Percentiles rank a stretch among this genome's conserved stretches.
These are phyloP conservation scores for Xanthorhoe designata DNA, from an alignment of 2,888 invertebrate species.

Conservation along the genomic window DNA sequence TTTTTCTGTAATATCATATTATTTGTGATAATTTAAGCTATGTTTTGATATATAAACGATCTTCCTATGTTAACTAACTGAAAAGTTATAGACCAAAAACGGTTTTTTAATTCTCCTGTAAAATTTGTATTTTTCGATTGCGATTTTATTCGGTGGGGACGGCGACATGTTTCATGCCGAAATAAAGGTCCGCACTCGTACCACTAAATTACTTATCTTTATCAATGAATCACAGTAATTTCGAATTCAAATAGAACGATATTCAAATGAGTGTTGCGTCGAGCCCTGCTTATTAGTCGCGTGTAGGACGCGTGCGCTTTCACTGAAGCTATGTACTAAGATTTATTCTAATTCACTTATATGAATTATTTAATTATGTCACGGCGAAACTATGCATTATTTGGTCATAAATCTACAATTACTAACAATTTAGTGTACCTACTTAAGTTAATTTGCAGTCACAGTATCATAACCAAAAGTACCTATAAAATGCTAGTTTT, in stretches of 20 bases:
- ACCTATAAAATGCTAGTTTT: not conserved
- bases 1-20: no score
- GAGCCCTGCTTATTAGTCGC: constrained; percentile 56
- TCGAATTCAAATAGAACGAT: constrained; percentile 70
- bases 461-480: not conserved
- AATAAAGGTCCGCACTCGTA: constrained; percentile 9
- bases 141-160: no score
- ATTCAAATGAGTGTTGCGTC: constrained; percentile 72
- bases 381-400: not conserved
- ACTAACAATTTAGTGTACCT: not conserved
- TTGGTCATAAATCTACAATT: not conserved
- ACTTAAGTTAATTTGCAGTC: not conserved
- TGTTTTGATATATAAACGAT: no score
- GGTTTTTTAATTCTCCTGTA: no score
- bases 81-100: no score
- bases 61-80: no score
- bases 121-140: no score
- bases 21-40: no score
- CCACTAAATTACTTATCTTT: constrained; percentile 44
- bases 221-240: constrained; percentile 67
- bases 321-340: constrained; percentile 28
- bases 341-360: constrained; percentile 7
- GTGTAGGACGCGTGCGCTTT: constrained; percentile 64
- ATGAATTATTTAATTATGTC: not conserved
- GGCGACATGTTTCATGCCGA: constrained; percentile 6